A percentile compares a stretch with the other conserved stretches of the same genome.
These are phyloP conservation scores for Watsonalla cultraria DNA, from an alignment of 2,888 invertebrate species.

Conservation along the genomic window DNA sequence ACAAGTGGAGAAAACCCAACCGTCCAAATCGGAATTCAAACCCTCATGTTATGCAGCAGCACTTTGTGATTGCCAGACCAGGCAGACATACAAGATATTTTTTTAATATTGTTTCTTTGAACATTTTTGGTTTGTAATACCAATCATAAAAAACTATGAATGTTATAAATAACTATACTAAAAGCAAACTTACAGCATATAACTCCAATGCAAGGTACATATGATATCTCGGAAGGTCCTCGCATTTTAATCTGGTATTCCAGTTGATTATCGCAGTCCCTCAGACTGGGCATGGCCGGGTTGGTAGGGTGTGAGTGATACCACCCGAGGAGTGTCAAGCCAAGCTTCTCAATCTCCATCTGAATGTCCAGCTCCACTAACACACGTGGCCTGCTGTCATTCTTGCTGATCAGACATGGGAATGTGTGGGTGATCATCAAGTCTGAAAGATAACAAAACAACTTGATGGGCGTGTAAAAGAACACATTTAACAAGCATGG, in stretches of 20 bases:
- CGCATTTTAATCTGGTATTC: conserved; percentile 97
- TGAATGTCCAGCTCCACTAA: conserved; percentile 90
- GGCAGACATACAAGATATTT: too few relatives aligned
- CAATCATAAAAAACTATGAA: too few relatives aligned
- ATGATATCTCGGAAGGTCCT: conserved; percentile 93
- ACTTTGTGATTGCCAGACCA: too few relatives aligned
- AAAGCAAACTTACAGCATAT: conserved; percentile 89
- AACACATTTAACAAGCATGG: too few relatives aligned
- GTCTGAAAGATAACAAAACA: conserved; percentile 75
- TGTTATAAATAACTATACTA: not conserved
- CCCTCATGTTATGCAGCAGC: too few relatives aligned
- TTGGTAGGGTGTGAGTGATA: conserved; percentile 96
- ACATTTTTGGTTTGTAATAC: too few relatives aligned
- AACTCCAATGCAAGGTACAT: conserved; percentile 94
- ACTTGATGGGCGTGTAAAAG: not conserved
- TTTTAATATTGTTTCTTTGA: too few relatives aligned
- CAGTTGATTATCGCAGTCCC: conserved; percentile 95
- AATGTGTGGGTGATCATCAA: conserved; percentile 92
- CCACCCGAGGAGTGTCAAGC: conserved; percentile 93
- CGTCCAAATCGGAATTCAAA: too few relatives aligned
- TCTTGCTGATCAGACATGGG: conserved; percentile 90
- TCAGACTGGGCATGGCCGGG: conserved; percentile 90
- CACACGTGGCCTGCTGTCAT: conserved; percentile 86
- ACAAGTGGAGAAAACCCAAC: too few relatives aligned
- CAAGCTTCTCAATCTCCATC: conserved; percentile 88